phyloP scores from a whole-genome alignment of 1,140 invertebrate genomes.

The Riptortus pedestris region DNA sequence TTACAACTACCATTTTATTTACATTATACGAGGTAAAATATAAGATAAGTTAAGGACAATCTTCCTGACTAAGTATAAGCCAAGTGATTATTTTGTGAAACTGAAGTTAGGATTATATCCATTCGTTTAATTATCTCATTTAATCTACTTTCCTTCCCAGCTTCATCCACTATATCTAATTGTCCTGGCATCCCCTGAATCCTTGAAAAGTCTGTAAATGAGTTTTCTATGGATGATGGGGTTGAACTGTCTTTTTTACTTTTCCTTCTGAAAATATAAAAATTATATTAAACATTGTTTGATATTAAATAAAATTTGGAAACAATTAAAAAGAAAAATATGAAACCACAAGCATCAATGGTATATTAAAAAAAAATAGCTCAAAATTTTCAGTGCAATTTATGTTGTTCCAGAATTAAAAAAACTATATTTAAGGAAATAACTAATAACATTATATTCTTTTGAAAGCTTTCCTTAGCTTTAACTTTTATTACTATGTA shows the following conservation, averaged over 20 bases:
- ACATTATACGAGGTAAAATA: too few species aligned
- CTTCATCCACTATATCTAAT: background rate
- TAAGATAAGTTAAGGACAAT: too few species aligned
- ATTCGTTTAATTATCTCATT: constrained; percentile 21
- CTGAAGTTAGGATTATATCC: constrained; percentile 4
- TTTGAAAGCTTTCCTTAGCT: too few species aligned
- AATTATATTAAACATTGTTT: too few species aligned
- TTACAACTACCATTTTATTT: too few species aligned
- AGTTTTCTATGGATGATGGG: background rate
- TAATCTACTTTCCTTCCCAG: constrained; percentile 1
- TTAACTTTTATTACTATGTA: too few species aligned
- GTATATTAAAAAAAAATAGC: background rate
- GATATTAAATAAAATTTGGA: background rate
- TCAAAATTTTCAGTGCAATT: too few species aligned
- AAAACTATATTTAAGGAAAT: too few species aligned
- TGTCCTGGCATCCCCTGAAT: background rate
- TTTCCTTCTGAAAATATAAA: background rate
- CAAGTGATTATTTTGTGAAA: background rate
- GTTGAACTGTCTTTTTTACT: background rate
- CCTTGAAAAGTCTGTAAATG: constrained; percentile 1
- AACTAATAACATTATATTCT: too few species aligned
- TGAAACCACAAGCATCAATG: background rate
- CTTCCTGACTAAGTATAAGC: background rate
- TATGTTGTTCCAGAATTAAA: too few species aligned
- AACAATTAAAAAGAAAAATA: background rate